Percentiles rank a stretch among this genome's conserved stretches.
Conservation (phyloP, 2,888 invertebrate genomes). For the Cryptocheilus praepositus region DNA sequence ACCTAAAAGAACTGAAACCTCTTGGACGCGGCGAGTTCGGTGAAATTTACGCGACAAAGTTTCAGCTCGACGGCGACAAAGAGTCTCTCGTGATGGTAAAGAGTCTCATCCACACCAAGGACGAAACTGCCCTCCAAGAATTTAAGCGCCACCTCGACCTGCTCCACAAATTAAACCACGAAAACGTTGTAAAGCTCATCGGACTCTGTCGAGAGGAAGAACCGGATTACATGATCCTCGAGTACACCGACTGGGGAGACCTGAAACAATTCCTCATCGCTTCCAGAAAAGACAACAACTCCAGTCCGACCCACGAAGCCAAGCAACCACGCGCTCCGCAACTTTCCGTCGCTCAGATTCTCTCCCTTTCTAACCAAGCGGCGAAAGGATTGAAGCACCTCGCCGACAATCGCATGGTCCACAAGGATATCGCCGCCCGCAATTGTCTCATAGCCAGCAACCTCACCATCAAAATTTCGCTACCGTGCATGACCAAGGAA, state of each 20-base stretch:
- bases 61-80: slow-evolving; percentile 73
- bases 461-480: slow-evolving; percentile 88
- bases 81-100: slow-evolving; percentile 83
- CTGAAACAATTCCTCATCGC: slow-evolving; percentile 91
- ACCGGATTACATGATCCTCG: slow-evolving; percentile 91
- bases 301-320: slow-evolving; percentile 60
- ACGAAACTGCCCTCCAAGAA: slow-evolving; percentile 86
- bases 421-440: slow-evolving; percentile 93
- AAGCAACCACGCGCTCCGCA: slow-evolving; percentile 76
- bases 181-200: slow-evolving; percentile 85
- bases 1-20: slow-evolving; percentile 81
- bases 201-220: slow-evolving; percentile 90
- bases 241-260: slow-evolving; percentile 97
- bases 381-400: slow-evolving; percentile 89
- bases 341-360: slow-evolving; percentile 82
- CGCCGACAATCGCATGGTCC: slow-evolving; percentile 85
- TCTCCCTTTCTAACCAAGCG: slow-evolving; percentile 84
- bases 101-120: slow-evolving; percentile 84
- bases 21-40: slow-evolving; percentile 93
- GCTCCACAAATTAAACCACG: slow-evolving; percentile 88
- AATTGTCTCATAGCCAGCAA: slow-evolving; percentile 92
- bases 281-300: slow-evolving; percentile 59
- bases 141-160: slow-evolving; percentile 93
- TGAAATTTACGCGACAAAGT: slow-evolving; percentile 89
- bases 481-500: slow-evolving; percentile 87